Percentiles rank a stretch among this genome's conserved stretches.
These are phyloP conservation scores for Potamarius usumacintae DNA, from an alignment of 2,113 vertebrate genomes.

Conservation along the genomic window DNA sequence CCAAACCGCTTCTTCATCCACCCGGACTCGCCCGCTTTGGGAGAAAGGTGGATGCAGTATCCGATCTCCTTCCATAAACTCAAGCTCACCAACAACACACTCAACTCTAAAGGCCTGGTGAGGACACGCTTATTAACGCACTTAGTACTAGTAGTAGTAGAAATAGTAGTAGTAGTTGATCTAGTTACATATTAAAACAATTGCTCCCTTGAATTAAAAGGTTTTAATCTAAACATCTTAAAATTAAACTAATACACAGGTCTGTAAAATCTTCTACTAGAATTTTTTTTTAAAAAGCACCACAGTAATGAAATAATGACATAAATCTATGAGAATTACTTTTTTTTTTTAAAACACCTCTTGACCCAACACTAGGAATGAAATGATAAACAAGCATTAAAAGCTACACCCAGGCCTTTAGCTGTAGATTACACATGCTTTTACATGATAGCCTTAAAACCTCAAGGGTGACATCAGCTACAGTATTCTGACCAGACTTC, in stretches of 20 bases:
- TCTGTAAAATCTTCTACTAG: not conserved
- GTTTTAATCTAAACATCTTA: not conserved
- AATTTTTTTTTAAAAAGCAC: not conserved
- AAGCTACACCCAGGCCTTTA: not conserved
- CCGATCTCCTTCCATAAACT: conserved; percentile 65
- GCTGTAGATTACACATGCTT: not conserved
- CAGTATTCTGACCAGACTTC: not conserved
- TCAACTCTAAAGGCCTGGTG: conserved; percentile 60
- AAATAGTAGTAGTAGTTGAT: not conserved
- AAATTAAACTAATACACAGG: not conserved
- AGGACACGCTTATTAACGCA: not conserved
- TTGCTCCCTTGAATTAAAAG: not conserved
- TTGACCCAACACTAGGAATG: not conserved
- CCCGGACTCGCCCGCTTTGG: conserved; percentile 59
- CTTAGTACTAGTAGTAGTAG: no score
- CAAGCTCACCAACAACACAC: conserved; percentile 65
- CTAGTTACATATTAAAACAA: not conserved
- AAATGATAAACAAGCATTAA: not conserved
- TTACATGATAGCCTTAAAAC: not conserved
- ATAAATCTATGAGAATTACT: not conserved
- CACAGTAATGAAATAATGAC: not conserved
- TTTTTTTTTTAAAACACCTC: no score
- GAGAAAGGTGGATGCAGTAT: conserved; percentile 64
- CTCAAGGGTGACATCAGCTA: not conserved
- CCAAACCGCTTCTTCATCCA: conserved; percentile 63